These are phyloP conservation scores for Willowsia nigromaculata DNA, from an alignment of 2,888 invertebrate genomes.

Conservation along the genomic window DNA sequence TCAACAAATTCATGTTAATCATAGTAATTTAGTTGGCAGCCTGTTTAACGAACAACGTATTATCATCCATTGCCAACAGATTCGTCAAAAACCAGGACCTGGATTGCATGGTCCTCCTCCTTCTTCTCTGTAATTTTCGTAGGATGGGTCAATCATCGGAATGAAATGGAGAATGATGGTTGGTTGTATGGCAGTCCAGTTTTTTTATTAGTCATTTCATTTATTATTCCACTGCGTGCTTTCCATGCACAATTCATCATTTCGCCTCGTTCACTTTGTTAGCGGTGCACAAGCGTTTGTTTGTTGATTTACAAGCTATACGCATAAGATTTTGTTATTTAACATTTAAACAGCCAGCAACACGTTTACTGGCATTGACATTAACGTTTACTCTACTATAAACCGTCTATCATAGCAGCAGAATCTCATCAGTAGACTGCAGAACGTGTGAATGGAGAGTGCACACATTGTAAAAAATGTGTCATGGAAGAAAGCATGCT, in stretches of 20 bases:
- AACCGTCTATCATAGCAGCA: neutral
- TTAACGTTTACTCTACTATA: neutral
- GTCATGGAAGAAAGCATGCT: neutral
- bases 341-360: neutral
- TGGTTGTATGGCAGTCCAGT: slow-evolving; percentile 3
- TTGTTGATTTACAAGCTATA: neutral
- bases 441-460: neutral
- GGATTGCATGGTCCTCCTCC: slow-evolving; percentile 5
- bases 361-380: neutral
- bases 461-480: neutral
- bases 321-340: neutral
- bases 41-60: neutral
- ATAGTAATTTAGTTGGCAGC: slow-evolving; percentile 38
- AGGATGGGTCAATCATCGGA: slow-evolving; percentile 41
- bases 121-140: slow-evolving; percentile 1
- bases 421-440: neutral
- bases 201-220: slow-evolving; percentile 22
- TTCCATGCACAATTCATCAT: neutral
- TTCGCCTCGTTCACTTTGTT: neutral
- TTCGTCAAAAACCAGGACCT: neutral
- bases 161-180: neutral
- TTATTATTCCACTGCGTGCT: neutral
- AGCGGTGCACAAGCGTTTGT: neutral
- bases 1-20: slow-evolving; percentile 40
- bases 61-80: neutral